Conservation (phyloP, 2,113 vertebrate species). For the Taurulus bubalis region DNA sequence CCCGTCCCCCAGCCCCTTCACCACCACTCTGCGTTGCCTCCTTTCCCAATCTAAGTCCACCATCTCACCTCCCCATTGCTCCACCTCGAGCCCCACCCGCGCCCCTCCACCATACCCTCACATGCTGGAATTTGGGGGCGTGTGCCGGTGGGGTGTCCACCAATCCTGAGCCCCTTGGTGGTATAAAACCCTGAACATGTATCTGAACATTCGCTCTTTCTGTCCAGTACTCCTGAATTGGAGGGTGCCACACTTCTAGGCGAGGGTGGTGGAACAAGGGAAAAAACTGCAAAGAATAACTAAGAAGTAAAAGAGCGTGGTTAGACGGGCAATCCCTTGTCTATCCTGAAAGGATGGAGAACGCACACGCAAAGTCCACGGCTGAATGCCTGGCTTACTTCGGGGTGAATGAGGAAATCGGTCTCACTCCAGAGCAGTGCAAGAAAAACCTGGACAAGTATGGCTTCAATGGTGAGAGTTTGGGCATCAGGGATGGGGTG, state of each 20-base stretch:
- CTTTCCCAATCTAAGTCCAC: slow-evolving; percentile 71
- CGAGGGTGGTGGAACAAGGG: slow-evolving; percentile 77
- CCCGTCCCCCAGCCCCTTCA: not conserved
- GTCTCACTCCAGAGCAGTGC: slow-evolving; percentile 88
- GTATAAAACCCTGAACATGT: slow-evolving; percentile 78
- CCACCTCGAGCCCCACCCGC: slow-evolving; percentile 66
- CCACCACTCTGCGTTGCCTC: slow-evolving; percentile 55
- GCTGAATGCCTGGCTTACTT: slow-evolving; percentile 89
- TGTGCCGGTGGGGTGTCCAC: slow-evolving; percentile 58
- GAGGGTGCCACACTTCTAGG: slow-evolving; percentile 79
- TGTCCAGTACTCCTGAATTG: slow-evolving; percentile 80
- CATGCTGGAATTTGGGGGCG: slow-evolving; percentile 74
- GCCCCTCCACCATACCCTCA: slow-evolving; percentile 51
- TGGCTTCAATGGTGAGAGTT: slow-evolving; percentile 89
- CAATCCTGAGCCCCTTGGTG: slow-evolving; percentile 66
- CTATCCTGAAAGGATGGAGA: slow-evolving; percentile 87
- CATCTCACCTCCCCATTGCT: slow-evolving; percentile 68
- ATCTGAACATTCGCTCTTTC: slow-evolving; percentile 82
- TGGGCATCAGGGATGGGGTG: slow-evolving; percentile 29
- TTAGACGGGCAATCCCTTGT: slow-evolving; percentile 65
- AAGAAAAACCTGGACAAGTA: slow-evolving; percentile 90
- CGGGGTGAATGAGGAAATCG: slow-evolving; percentile 85
- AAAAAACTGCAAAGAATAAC: slow-evolving; percentile 62
- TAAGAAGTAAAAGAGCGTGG: slow-evolving; percentile 69
- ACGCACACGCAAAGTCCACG: slow-evolving; percentile 84